These are phyloP conservation scores for Drosophila greeni DNA, from an alignment of 2,888 invertebrate genomes.

Conservation along the genomic window DNA sequence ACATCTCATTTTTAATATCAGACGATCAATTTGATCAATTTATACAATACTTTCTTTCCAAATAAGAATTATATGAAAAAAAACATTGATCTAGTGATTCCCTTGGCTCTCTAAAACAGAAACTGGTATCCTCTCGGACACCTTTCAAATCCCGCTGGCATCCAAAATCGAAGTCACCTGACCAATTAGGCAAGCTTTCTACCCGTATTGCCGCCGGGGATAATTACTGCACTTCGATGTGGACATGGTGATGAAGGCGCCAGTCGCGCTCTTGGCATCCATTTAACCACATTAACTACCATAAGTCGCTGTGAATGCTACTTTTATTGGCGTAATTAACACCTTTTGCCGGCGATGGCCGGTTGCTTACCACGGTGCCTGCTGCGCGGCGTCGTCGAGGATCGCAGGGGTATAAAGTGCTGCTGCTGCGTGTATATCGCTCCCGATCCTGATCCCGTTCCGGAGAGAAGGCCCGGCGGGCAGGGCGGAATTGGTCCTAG, in stretches of 20 bases:
- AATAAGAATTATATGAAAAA: too few species aligned
- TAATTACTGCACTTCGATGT: constrained; percentile 36
- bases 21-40: too few species aligned
- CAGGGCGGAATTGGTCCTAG: constrained; percentile 75
- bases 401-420: constrained; percentile 73
- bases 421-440: constrained; percentile 67
- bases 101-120: background rate
- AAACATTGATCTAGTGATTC: background rate
- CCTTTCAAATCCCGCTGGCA: constrained; percentile 28
- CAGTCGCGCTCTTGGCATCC: constrained; percentile 36
- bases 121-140: constrained; percentile 20
- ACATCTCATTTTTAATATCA: too few species aligned
- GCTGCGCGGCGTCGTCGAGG: constrained; percentile 66
- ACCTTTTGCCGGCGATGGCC: constrained; percentile 49
- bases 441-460: constrained; percentile 27
- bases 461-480: constrained; percentile 71
- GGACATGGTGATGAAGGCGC: constrained; percentile 47
- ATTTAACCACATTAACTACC: constrained; percentile 62
- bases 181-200: constrained; percentile 64
- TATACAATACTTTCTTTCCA: background rate
- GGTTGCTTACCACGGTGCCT: constrained; percentile 76
- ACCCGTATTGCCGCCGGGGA: constrained; percentile 41
- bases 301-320: constrained; percentile 61
- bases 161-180: constrained; percentile 38
- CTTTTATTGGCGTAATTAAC: constrained; percentile 71